Evolutionary conservation across 1,140 invertebrate genomes (phyloP), one percentile per base, ranked within the genome.

Genomic region (Metaphire vulgaris): DNA sequence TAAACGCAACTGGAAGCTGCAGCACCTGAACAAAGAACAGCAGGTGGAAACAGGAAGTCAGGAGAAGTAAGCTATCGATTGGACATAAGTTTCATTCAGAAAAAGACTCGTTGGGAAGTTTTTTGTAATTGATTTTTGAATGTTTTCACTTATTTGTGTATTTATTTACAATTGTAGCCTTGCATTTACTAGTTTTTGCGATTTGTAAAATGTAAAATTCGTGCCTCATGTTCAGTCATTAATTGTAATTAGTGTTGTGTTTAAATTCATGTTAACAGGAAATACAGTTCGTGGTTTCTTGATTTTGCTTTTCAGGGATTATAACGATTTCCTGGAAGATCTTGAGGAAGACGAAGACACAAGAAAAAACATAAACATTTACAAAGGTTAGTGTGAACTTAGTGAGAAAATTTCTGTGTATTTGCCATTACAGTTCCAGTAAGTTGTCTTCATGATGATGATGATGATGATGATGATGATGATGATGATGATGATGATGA

Each of bases 301-400:
- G n/a, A n/a, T n/a, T 69, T 86, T 89, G 66, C 0, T 69, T 83
- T 81, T 66, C 78, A 94, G 92, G 79, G 95, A 97, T 80, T 98
- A 94, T 84, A 91, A 92, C 81, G 95, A 97, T 80, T 99, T 99
- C 87, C 89, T 99, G 84, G 94, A 99, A 81, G 97, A 99, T 83
- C 86, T 99, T 71, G 97, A 99, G 86, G 97, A 99, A 87, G 96
- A 99, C 87, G 90, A 90, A 29, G 89, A 90, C 33, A 88, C 95
- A 76, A 89, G 97, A 78, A 91, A 93, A 81, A 92, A 97, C 83
- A 89, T 99, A 56, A 98, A 98, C 83, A 97, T 99, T 75, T 99
- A 95, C 86, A 91, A 91, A 83, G 92, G 87, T 86, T 80, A 72
- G 68, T 77, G 28, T 70, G 76, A 68, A 31, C 34, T 2, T 73